Conservation (phyloP, 2,797 vertebrate genomes). For the Galago senegalensis region DNA sequence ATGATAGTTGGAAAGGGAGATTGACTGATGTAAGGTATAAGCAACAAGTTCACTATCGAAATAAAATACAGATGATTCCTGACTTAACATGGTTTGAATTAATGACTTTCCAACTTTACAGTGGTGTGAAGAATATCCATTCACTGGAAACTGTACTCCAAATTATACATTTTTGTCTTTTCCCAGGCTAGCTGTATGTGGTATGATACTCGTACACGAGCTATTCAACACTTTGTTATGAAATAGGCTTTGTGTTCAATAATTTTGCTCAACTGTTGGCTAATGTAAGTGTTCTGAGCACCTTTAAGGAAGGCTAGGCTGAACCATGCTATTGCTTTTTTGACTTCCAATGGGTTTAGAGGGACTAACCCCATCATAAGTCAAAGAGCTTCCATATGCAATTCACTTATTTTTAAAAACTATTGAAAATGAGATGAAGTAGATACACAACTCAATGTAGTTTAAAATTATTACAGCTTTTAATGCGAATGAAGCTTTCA, state of each 20-base stretch:
- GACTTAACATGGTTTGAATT: background rate
- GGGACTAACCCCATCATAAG: background rate
- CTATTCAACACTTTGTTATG: background rate
- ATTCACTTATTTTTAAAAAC: background rate
- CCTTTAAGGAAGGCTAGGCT: background rate
- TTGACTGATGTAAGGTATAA: background rate
- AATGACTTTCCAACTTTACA: background rate
- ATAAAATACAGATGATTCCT: background rate
- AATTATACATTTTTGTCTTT: background rate
- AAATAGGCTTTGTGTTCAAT: background rate
- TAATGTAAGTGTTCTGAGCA: background rate
- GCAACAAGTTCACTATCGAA: background rate
- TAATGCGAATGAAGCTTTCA: slow-evolving; percentile 29
- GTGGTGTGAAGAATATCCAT: background rate
- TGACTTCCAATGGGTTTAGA: background rate
- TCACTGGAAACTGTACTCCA: background rate
- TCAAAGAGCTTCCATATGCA: background rate
- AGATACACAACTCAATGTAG: background rate
- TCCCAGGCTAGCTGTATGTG: no score
- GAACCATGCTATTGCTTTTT: background rate
- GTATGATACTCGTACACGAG: no score
- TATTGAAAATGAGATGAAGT: slow-evolving; percentile 29
- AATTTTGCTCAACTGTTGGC: background rate
- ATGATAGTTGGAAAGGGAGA: background rate
- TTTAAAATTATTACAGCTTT: slow-evolving; percentile 41